Evolutionary conservation across 1,140 invertebrate genomes (phyloP), one percentile per base, ranked within the genome.

Genomic region (Paramacrobiotus metropolitanus): DNA sequence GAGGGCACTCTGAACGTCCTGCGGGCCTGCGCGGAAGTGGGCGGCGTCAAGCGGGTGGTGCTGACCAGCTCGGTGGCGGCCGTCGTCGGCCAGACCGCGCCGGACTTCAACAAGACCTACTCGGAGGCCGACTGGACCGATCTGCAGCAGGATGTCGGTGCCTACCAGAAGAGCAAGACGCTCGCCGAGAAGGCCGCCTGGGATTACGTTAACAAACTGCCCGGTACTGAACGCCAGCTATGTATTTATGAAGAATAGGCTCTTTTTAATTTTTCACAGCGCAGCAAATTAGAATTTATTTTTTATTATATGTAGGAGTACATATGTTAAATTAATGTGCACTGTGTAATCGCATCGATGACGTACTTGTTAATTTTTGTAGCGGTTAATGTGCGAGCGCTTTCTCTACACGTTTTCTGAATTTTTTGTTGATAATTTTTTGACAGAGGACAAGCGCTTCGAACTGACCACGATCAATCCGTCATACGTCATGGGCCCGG

Each of bases 181-280:
- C 63, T 77, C 34, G 79, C 78, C 18, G 78, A 79, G 68, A 76
- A 72, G 67, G 75, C 76, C 59, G 79, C 79, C 1, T 80, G 79
- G 78, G 73, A 80, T 60, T 79, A 75, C 67, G 68, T 77, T 1
- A 72, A 76, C 64, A 70, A 73, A 64, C 63, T 74, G 21, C 70
- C 73, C 66, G 74, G 73, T 73, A 65, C 61, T 62, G 29, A 31
- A 1, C 24, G 29, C 59, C 15, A 2, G 20, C 29, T 28, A 34
- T 31, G 24, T 67, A 3, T 30, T 28, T 21, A n/a, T n/a, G n/a
- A n/a, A n/a, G n/a, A n/a, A n/a, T n/a, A n/a, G n/a, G n/a, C n/a
- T n/a, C n/a, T n/a, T n/a, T n/a, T n/a, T n/a, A n/a, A n/a, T n/a
- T n/a, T n/a, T n/a, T n/a, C n/a, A n/a, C n/a, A n/a, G n/a, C n/a